A percentile compares a stretch with the other conserved stretches of the same genome.
These are phyloP conservation scores for Varanus komodoensis DNA, from an alignment of 2,113 vertebrate species.

Conservation along the genomic window DNA sequence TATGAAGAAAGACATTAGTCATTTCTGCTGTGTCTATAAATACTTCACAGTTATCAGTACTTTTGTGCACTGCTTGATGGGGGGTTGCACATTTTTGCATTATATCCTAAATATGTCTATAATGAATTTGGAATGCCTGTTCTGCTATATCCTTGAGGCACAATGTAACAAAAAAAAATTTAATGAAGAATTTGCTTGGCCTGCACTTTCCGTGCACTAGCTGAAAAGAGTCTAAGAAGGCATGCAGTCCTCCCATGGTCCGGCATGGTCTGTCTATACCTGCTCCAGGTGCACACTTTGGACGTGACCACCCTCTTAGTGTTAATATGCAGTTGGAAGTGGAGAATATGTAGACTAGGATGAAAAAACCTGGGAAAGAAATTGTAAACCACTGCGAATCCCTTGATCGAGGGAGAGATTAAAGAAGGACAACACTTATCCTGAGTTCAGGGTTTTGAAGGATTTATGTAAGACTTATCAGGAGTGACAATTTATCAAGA, in stretches of 20 bases:
- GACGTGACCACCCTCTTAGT: slow-evolving; percentile 4
- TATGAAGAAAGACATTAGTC: background rate
- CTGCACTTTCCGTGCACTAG: background rate
- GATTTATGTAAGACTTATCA: slow-evolving; percentile 7
- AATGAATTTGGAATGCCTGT: background rate
- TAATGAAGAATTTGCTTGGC: background rate
- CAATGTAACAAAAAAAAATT: background rate
- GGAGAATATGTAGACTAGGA: background rate
- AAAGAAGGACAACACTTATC: slow-evolving; percentile 3
- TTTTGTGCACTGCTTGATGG: background rate
- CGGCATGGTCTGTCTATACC: background rate
- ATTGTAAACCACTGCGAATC: background rate
- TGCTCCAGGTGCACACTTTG: background rate
- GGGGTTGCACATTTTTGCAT: background rate
- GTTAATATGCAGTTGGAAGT: background rate
- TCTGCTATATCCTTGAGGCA: background rate
- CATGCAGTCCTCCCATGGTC: background rate
- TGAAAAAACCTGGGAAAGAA: background rate
- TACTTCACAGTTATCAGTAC: background rate
- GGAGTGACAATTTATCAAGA: slow-evolving; percentile 26
- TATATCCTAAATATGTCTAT: background rate
- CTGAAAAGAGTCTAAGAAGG: background rate
- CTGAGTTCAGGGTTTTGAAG: slow-evolving; percentile 19
- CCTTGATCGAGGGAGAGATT: slow-evolving; percentile 23
- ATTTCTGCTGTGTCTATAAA: background rate